These are phyloP conservation scores for Drosophila kanekoi DNA, from an alignment of 2,888 invertebrate species.

Conservation along the genomic window DNA sequence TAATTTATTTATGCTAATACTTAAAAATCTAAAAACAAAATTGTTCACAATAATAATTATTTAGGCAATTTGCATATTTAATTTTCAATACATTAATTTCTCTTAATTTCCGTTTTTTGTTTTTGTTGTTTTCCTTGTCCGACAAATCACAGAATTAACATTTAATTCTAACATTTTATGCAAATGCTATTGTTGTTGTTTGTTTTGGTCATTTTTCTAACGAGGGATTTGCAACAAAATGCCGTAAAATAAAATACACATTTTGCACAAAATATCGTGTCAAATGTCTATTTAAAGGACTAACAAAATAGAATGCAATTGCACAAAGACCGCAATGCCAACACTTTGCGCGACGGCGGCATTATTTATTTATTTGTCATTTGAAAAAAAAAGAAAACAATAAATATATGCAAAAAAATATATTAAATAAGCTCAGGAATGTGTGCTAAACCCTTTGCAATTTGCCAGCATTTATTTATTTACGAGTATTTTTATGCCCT, in stretches of 20 bases:
- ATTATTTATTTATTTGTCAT: conserved; percentile 69
- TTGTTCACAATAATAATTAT: background rate
- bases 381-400: conserved; percentile 58
- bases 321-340: conserved; percentile 36
- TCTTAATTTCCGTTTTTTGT: conserved; percentile 3
- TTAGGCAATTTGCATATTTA: too few relatives aligned
- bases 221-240: conserved; percentile 12
- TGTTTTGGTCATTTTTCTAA: conserved; percentile 2
- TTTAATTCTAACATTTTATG: conserved; percentile 28
- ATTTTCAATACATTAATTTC: background rate
- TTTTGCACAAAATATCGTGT: conserved; percentile 23
- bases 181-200: conserved; percentile 12
- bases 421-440: conserved; percentile 7
- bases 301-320: conserved; percentile 33
- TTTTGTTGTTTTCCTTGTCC: background rate
- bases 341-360: conserved; percentile 45
- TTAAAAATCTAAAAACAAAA: background rate
- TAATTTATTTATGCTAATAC: conserved; percentile 4
- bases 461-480: conserved; percentile 49
- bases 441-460: conserved; percentile 25
- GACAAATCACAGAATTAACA: conserved; percentile 23
- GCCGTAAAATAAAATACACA: conserved; percentile 18
- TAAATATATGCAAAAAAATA: conserved; percentile 31
- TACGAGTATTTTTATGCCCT: background rate
- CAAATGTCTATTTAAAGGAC: conserved; percentile 26